Evolutionary conservation across 1,140 invertebrate species (phyloP), one percentile per base, ranked within the genome.

Genomic region (Artemia franciscana): DNA sequence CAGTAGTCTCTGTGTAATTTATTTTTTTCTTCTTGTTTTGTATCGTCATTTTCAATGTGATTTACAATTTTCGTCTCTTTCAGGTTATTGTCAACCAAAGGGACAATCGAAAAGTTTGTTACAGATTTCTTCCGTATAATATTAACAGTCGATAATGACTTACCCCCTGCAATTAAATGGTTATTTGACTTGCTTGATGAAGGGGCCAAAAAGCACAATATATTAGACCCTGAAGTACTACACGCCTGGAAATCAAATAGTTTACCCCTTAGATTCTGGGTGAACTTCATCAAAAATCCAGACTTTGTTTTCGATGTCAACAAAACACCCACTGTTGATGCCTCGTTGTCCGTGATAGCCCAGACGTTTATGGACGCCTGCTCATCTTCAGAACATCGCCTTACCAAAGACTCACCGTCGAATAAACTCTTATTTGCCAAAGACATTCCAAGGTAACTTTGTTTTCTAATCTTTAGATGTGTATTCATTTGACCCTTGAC

Each of bases 351-450:
- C 65, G 91, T 94, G 26, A 89, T 96, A 67, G 91, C 91, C 24
- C 92, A 96, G 76, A 93, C 91, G 3, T 88, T 96, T 72, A 94
- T 95, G 86, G 91, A 95, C 72, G 83, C 89, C 0, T 94, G 90
- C 72, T 91, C 88, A 15, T 85, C 88, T 63, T 81, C 82, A 5
- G 87, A 92, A 71, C 88, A 91, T 71, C 78, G 88, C 57, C 76
- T 92, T 5, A 89, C 89, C 64, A 91, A 93, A 75, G 91, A 94
- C 75, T 93, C 90, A 24, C 91, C 91, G 25, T 92, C 89, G 15
- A 92, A 91, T 72, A 95, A 95, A 75, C 76, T 95, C 59, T 76
- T 94, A 23, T 94, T 93, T 76, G 91, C 90, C 63, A 93, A 93
- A 78, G 89, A 92, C 72, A 88, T 93, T 72, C 87, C 88, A 9